These are phyloP conservation scores for Seriola rivoliana DNA, from an alignment of 2,113 vertebrate genomes.

Conservation along the genomic window DNA sequence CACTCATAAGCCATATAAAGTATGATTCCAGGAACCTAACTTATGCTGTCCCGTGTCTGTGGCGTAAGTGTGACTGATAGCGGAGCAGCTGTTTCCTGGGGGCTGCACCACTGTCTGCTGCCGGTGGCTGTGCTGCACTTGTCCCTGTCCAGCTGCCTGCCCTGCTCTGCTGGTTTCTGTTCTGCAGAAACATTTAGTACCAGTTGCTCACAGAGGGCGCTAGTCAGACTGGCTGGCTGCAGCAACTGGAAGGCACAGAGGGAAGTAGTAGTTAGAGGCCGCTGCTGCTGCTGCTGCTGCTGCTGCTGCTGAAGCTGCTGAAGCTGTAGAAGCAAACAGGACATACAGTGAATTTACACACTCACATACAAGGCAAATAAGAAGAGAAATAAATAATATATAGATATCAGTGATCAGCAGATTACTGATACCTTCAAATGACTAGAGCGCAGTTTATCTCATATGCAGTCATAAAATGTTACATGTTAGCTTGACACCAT, in stretches of 20 bases:
- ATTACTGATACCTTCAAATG: neutral
- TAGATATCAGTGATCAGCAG: neutral
- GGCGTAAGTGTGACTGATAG: slow-evolving; percentile 65
- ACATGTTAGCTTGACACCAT: neutral
- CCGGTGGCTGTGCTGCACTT: slow-evolving; percentile 57
- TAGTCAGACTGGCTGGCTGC: slow-evolving; percentile 49
- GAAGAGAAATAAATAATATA: neutral
- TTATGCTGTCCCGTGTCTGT: slow-evolving; percentile 17
- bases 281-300: neutral
- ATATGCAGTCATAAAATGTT: neutral
- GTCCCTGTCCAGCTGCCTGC: slow-evolving; percentile 66
- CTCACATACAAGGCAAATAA: neutral
- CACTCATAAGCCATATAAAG: neutral
- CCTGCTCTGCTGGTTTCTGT: slow-evolving; percentile 30
- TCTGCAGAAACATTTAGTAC: slow-evolving; percentile 29
- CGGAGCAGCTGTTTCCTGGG: slow-evolving; percentile 78
- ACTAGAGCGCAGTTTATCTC: neutral
- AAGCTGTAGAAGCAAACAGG: slow-evolving; percentile 13
- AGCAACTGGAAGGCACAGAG: slow-evolving; percentile 48
- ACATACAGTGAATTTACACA: slow-evolving; percentile 1
- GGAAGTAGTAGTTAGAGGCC: slow-evolving; percentile 1
- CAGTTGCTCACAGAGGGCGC: slow-evolving; percentile 74
- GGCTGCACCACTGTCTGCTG: slow-evolving; percentile 55
- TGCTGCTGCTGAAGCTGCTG: slow-evolving; percentile 2
- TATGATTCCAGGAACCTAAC: slow-evolving; percentile 8